Evolutionary conservation across 2,113 vertebrate species (phyloP).

Genomic region (Stigmatopora argus): DNA sequence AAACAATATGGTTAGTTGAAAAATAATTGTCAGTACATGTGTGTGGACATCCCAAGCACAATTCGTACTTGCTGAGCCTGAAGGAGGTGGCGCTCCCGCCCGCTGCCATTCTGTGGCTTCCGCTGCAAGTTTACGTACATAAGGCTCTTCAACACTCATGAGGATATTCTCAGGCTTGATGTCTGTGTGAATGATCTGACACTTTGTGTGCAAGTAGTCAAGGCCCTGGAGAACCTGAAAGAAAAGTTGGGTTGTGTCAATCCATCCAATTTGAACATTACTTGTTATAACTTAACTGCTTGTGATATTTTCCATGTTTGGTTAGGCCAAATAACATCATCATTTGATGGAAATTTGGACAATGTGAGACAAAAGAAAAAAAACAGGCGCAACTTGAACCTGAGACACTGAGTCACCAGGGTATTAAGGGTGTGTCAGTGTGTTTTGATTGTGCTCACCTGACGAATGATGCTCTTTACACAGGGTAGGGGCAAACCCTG

Average conservation of each 20-base stretch:
- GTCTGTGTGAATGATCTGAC: slow-evolving; percentile 96
- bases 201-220: slow-evolving; percentile 93
- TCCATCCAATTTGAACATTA: not conserved
- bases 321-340: not conserved
- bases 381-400: not conserved
- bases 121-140: slow-evolving; percentile 86
- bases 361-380: not conserved
- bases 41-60: not conserved
- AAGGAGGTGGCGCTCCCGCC: slow-evolving; percentile 92
- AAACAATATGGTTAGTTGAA: slow-evolving; percentile 16
- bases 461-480: slow-evolving; percentile 92
- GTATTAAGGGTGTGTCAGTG: slow-evolving; percentile 6
- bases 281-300: too few species aligned
- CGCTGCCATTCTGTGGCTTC: slow-evolving; percentile 96
- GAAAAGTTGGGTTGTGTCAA: not conserved
- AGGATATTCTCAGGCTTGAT: slow-evolving; percentile 97
- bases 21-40: not conserved
- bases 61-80: slow-evolving; percentile 86
- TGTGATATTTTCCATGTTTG: not conserved
- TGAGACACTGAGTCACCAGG: slow-evolving; percentile 2
- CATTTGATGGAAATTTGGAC: not conserved
- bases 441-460: slow-evolving; percentile 66
- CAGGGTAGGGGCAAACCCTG: slow-evolving; percentile 91
- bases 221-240: slow-evolving; percentile 89
- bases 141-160: slow-evolving; percentile 87